Base-by-base conservation (phyloP, 2,888 invertebrate species). In the Marronus borbonicus region DNA sequence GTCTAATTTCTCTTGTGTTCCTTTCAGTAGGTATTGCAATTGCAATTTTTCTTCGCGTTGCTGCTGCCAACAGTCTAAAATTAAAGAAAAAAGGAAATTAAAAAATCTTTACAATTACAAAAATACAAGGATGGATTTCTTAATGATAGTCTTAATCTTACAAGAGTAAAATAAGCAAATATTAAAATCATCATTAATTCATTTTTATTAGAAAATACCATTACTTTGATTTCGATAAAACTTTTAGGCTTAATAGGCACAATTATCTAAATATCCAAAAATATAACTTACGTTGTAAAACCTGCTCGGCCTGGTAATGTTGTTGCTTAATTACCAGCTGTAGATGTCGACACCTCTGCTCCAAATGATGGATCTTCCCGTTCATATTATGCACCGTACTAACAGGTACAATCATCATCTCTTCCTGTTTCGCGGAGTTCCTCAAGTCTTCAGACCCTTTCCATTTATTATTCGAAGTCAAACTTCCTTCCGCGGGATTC, bases 251-350 rank as follows among this genome's bases (percentile, higher is more conserved):
- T 17, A 17, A 17, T 17, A 17, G 17, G 17, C 17, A 17, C 17
- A 17, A 17, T 31, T 28, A 28, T 3, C 28, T 28, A 28, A 28
- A 28, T 28, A 28, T 31, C 5, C 31, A 44, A 44, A 44, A 44
- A 44, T 44, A 8, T 44, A 12, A 90, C 91, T 90, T 89, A 93
- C 92, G 91, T 87, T 92, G 92, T 85, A 92, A 89, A 76, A 92
- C 88, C 81, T 91, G 89, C 84, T 93, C 92, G n/a, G 92, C 90
- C 83, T 92, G 91, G 76, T 91, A 90, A 84, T 93, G 93, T 83
- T 93, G 93, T 83, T 92, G 92, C 80, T 92, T 91, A 79, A 93
- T 88, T 72, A 91, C 90, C 81, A 90, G 88, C 85, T 93, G 92
- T 80, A 93, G 87, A 86, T 92, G 92, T 81, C 92, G 90, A 85